Evolutionary conservation across 2,888 invertebrate species (phyloP).

Genomic region (Pristionchus mayeri): DNA sequence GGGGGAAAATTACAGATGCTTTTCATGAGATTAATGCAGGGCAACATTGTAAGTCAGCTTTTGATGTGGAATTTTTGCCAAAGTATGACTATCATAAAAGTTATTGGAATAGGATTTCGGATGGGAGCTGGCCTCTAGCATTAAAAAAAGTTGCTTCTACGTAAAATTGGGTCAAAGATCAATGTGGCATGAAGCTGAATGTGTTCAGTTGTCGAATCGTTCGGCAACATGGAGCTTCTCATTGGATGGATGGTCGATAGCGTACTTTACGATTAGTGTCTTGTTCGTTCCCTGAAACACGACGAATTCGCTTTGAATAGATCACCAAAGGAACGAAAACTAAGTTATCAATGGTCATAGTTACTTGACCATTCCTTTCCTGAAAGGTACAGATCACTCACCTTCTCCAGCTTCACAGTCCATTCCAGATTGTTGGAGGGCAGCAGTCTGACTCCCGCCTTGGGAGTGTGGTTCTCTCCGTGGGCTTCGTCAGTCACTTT

Average conservation of each 20-base stretch:
- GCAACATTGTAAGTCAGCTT: no score
- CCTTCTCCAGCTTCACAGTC: slow-evolving; percentile 59
- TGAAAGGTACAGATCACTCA: not conserved
- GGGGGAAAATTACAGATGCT: no score
- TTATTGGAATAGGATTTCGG: no score
- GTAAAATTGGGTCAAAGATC: no score
- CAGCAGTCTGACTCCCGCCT: slow-evolving; percentile 35
- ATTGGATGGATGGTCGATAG: slow-evolving; percentile 62
- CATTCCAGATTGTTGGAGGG: slow-evolving; percentile 62
- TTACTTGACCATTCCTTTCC: no score
- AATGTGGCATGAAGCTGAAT: no score
- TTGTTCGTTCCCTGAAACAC: slow-evolving; percentile 34
- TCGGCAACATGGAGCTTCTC: slow-evolving; percentile 60
- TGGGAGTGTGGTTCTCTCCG: slow-evolving; percentile 1
- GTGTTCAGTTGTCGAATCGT: slow-evolving; percentile 26
- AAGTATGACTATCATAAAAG: not conserved
- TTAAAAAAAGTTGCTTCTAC: no score
- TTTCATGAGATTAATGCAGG: no score
- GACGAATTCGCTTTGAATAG: not conserved
- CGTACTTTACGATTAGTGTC: slow-evolving; percentile 58
- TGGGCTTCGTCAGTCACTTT: slow-evolving; percentile 29
- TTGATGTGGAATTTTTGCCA: no score
- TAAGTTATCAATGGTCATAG: no score
- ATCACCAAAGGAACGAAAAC: not conserved
- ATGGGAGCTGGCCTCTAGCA: no score